These are phyloP conservation scores for Seira sanloemensis DNA, from an alignment of 2,888 invertebrate genomes.

Conservation along the genomic window DNA sequence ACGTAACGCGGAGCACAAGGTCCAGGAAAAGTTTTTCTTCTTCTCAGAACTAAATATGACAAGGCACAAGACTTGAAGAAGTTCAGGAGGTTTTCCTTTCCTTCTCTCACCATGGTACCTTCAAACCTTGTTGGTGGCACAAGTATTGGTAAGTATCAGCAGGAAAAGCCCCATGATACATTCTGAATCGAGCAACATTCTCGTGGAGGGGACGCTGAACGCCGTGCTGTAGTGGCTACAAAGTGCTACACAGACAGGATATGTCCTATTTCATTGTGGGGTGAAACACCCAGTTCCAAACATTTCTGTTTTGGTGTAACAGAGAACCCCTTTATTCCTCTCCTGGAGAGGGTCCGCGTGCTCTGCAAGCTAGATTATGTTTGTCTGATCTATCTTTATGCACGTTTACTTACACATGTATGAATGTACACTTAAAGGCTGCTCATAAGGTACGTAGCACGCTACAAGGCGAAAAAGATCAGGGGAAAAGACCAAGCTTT, in stretches of 20 bases:
- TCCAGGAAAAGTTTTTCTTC: background rate
- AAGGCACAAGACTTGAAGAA: conserved; percentile 22
- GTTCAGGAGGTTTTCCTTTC: conserved; percentile 33
- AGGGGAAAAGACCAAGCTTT: background rate
- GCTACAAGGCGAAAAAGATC: background rate
- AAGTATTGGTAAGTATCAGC: background rate
- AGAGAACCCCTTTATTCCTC: conserved; percentile 23
- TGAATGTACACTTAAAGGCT: background rate
- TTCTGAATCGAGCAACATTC: background rate
- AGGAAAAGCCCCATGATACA: conserved; percentile 15
- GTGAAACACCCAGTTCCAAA: background rate
- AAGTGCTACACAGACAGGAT: background rate
- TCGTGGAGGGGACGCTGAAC: background rate
- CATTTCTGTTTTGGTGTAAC: conserved; percentile 25
- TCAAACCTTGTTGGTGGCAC: too few relatives aligned
- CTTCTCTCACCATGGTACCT: too few relatives aligned
- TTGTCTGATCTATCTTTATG: background rate
- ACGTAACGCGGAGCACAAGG: background rate
- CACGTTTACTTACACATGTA: background rate
- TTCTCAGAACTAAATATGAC: conserved; percentile 29
- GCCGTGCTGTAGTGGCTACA: background rate
- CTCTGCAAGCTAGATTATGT: conserved; percentile 29
- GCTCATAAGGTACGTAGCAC: too few relatives aligned
- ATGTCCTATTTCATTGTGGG: background rate
- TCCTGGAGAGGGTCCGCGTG: conserved; percentile 29